Evolutionary conservation across 53 echinoderm and acorn worm genomes (phyloP), one percentile per base, ranked within the genome.

Genomic region (Temnopleurus reevesii): DNA sequence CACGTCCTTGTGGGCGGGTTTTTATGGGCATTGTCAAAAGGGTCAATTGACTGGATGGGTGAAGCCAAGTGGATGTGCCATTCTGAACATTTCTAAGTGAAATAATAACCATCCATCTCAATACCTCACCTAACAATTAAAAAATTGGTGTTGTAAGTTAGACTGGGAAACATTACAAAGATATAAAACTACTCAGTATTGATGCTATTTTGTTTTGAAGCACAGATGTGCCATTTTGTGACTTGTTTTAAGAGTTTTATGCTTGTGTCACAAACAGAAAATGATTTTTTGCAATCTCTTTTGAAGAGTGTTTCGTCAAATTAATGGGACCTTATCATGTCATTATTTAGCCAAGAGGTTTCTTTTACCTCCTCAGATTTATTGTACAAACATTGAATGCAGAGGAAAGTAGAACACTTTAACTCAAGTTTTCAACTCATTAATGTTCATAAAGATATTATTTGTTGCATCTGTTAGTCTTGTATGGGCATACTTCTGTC

Each of bases 141-240:
- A 33, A 34, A 4, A 31, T 18, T 12, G 63, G 30, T 13, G 34
- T 30, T 2, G 63, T 63, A 5, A 5, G 63, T 31, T 63, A 63
- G 33, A 30, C 5, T 1, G 33, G 34, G 8, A 5, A 34, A 18
- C 63, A 0, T 2, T 13, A 33, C 63, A 77, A 44, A 10, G 45
- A 43, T 34, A 21, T 45, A 25, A n/a, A n/a, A 23, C 8, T 19
- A 21, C 34, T 45, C 77, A 77, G 77, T 77, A 77, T 77, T 77
- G n/a, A n/a, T n/a, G 23, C 45, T 45, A 23, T 77, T 45, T 25
- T 45, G 45, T 77, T 77, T 45, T 18, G n/a, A 23, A 45, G 77
- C 77, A 77, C 77, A 44, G 25, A 45, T 77, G 45, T 77, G 77
- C 30, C 43, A 77, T 44, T 23, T 43, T 77, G 77, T 77, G 44